Conservation (phyloP, 2,888 invertebrate species). For the Cantharis nigra region DNA sequence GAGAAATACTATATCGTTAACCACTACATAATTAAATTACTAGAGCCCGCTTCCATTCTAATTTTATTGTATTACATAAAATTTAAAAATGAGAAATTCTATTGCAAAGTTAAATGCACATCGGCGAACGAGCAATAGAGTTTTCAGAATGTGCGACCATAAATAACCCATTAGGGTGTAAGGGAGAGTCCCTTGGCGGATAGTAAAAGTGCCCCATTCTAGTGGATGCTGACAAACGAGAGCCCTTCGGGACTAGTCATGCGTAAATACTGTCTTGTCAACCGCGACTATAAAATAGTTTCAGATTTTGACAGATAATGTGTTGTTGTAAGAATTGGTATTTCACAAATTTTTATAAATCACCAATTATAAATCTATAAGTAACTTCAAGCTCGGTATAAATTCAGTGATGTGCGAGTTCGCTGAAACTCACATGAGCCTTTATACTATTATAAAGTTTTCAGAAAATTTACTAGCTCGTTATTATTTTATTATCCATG, state of each 20-base stretch:
- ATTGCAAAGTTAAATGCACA: slow-evolving; percentile 38
- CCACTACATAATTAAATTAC: not conserved
- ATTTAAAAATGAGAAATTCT: slow-evolving; percentile 16
- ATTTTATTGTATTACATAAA: slow-evolving; percentile 11
- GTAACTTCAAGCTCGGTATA: not conserved
- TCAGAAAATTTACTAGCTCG: too few species aligned
- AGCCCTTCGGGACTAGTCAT: slow-evolving; percentile 46
- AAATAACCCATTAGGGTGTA: slow-evolving; percentile 51
- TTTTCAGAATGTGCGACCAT: slow-evolving; percentile 47
- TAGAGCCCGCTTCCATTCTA: not conserved
- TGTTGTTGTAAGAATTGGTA: slow-evolving; percentile 9
- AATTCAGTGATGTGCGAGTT: too few species aligned
- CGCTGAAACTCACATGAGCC: too few species aligned
- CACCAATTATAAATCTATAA: not conserved
- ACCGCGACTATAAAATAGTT: slow-evolving; percentile 27
- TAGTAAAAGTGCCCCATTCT: slow-evolving; percentile 23
- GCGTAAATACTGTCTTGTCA: slow-evolving; percentile 42
- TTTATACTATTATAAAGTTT: too few species aligned
- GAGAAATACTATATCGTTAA: not conserved
- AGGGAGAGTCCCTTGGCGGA: slow-evolving; percentile 35
- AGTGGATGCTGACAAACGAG: slow-evolving; percentile 38
- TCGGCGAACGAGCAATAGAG: slow-evolving; percentile 42
- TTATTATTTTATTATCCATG: too few species aligned
- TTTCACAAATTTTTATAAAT: not conserved
- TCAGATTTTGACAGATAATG: slow-evolving; percentile 20